Evolutionary conservation across 2,113 vertebrate genomes (phyloP).

Genomic region (Ornithorhynchus anatinus): DNA sequence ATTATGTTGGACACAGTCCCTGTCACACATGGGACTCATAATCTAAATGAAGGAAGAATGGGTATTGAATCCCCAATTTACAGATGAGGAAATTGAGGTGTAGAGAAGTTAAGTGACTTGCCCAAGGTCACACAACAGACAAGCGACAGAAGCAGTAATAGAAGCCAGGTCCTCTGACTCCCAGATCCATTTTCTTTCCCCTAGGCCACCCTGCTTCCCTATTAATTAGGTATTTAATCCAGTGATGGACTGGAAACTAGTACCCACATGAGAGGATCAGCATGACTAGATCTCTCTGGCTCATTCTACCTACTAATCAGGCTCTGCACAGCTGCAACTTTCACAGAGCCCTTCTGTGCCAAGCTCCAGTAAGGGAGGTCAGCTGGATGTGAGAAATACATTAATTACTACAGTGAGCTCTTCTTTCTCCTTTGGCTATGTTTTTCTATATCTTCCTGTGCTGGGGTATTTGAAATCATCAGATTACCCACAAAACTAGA

Average conservation of each 20-base stretch:
- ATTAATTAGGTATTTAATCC: background rate
- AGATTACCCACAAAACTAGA: background rate
- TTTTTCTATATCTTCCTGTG: background rate
- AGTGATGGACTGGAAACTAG: background rate
- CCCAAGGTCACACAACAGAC: background rate
- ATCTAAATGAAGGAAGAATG: too few species aligned
- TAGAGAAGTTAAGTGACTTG: background rate
- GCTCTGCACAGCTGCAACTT: background rate
- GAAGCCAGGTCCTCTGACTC: accelerated
- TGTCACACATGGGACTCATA: too few species aligned
- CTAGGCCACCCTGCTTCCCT: background rate
- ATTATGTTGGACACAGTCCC: too few species aligned
- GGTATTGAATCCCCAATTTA: background rate
- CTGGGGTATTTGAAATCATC: background rate
- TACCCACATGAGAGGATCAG: background rate
- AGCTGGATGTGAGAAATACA: background rate
- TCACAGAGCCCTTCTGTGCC: background rate
- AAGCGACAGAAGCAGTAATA: background rate
- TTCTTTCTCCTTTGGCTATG: background rate
- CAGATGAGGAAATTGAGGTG: background rate
- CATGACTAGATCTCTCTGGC: background rate
- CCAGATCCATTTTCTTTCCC: background rate
- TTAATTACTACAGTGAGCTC: background rate
- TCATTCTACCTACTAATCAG: background rate
- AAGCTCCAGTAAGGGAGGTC: background rate